Base-by-base conservation (phyloP, 2,797 vertebrate species). In the Eremophila alpestris region DNA sequence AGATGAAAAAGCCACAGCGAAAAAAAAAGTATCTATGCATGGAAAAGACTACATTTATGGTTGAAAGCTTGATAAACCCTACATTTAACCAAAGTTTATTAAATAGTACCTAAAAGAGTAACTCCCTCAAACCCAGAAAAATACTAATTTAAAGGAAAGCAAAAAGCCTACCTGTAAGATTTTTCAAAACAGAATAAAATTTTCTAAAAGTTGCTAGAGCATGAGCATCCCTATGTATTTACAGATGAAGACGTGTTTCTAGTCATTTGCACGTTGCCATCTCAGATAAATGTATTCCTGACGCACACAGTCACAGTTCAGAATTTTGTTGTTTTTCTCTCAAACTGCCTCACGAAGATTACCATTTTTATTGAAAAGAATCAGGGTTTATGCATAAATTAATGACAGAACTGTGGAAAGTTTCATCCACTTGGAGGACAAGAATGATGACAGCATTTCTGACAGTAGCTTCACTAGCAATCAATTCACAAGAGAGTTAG, bases 351-450 rank as follows among this genome's bases (percentile, higher is more conserved):
- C 45, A 49, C 16, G 9, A 51, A 90, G n/a, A 86, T 88, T 86
- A 86, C n/a, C 1, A 65, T 86, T 91, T 94, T 91, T 81, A 91
- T 71, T 83, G 69, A 94, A 94, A 86, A 81, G 43, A 80, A 77
- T 3, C 3, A 46, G 14, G 77, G 27, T 91, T 77, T 87, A 70
- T 68, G 41, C 24, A 83, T 70, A 89, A 83, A 91, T 91, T 93
- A 93, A 45, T 80, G 56, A 49, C 49, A 83, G 30, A 83, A 7
- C 74, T 85, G 40, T 79, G 26, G 13, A 23, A 83, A 91, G 30
- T 75, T 88, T 83, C 22, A 13, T 89, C n/a, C 71, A 12, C 76
- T 75, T 36, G 60, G 24, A 68, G 13, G 27, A 88, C 54, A 88
- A 86, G 46, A 86, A 75, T 51, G 20, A 65, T 91, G 54, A 60